phyloP scores from a whole-genome alignment of 2,888 invertebrate species.

The Parapristionchus giblindavisi region DNA sequence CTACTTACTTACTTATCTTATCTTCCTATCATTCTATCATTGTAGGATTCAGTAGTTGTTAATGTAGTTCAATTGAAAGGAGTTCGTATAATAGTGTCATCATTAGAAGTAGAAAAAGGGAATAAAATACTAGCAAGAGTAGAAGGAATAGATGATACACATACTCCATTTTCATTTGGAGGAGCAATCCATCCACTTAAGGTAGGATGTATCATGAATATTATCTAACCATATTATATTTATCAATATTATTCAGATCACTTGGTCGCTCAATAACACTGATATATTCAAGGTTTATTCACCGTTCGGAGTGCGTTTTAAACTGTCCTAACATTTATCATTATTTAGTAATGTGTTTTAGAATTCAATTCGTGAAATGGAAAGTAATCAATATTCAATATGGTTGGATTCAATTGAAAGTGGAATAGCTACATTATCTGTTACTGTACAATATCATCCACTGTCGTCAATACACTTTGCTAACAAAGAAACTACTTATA shows the following conservation, averaged over 20 bases:
- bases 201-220: conserved; percentile 32
- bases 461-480: neutral
- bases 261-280: conserved; percentile 34
- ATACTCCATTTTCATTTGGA: conserved; percentile 61
- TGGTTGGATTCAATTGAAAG: conserved; percentile 25
- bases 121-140: conserved; percentile 44
- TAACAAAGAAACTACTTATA: neutral
- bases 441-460: neutral
- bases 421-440: conserved; percentile 18
- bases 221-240: neutral
- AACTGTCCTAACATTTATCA: neutral
- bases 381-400: neutral
- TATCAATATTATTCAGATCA: conserved; percentile 11
- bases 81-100: conserved; percentile 49
- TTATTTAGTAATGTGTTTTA: neutral
- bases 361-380: conserved; percentile 17
- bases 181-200: conserved; percentile 60
- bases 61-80: conserved; percentile 59
- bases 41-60: conserved; percentile 54
- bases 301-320: conserved; percentile 16
- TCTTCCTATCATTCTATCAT: conserved; percentile 6
- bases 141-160: conserved; percentile 49
- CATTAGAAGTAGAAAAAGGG: conserved; percentile 52
- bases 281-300: conserved; percentile 31
- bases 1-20: neutral